phyloP scores from a whole-genome alignment of 2,113 vertebrate genomes.

The Pitta sordida region DNA sequence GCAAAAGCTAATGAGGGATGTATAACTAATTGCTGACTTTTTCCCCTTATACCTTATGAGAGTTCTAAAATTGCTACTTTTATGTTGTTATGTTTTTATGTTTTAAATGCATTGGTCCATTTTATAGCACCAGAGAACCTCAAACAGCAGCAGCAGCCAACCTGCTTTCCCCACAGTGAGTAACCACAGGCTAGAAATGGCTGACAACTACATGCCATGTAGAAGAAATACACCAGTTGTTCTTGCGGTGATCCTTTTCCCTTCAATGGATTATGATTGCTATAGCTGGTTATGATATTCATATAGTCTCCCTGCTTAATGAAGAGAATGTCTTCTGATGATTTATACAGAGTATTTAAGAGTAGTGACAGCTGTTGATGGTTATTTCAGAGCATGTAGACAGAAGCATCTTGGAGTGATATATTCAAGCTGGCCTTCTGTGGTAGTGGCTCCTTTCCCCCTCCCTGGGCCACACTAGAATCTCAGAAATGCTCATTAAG shows the following conservation, averaged over 20 bases:
- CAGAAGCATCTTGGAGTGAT: background rate
- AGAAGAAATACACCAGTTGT: background rate
- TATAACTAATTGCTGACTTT: background rate
- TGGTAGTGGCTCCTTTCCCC: background rate
- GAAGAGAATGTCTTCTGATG: background rate
- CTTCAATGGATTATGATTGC: background rate
- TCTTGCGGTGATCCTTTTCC: background rate
- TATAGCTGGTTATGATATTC: background rate
- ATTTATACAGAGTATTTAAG: background rate
- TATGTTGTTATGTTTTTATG: background rate
- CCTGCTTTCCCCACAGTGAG: background rate
- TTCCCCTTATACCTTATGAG: background rate
- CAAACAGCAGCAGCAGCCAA: background rate
- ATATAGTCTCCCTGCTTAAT: background rate
- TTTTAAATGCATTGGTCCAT: background rate
- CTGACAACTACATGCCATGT: background rate
- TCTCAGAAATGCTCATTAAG: background rate
- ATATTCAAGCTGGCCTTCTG: background rate
- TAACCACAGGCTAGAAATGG: background rate
- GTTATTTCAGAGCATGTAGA: background rate
- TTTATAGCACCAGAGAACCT: background rate
- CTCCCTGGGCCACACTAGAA: background rate
- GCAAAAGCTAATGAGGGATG: background rate
- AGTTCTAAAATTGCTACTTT: background rate
- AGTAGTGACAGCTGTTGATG: background rate